A percentile compares a stretch with the other conserved stretches of the same genome.
Evolutionary conservation across 1,140 invertebrate species (phyloP).

Genomic region (Drosophila paulistorum): DNA sequence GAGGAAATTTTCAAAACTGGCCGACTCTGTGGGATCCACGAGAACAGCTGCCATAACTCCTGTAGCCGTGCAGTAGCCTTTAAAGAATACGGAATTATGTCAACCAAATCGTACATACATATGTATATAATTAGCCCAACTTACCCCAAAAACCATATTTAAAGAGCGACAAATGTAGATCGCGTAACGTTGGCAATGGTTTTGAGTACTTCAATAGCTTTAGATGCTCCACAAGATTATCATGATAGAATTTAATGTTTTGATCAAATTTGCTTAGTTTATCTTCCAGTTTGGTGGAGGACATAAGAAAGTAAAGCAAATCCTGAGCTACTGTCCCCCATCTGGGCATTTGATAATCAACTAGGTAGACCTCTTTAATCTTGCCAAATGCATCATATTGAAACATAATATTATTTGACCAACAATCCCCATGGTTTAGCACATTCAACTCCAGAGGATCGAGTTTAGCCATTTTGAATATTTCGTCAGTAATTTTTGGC

Average conservation of each 20-base stretch:
- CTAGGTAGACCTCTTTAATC: slow-evolving; percentile 65
- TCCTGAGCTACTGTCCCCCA: slow-evolving; percentile 66
- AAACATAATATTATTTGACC: slow-evolving; percentile 86
- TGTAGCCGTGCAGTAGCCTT: slow-evolving; percentile 54
- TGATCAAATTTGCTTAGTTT: slow-evolving; percentile 73
- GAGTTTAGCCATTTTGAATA: slow-evolving; percentile 32
- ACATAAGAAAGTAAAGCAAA: slow-evolving; percentile 63
- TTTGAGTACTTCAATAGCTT: slow-evolving; percentile 63
- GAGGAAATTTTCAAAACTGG: slow-evolving; percentile 61
- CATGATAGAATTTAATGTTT: slow-evolving; percentile 69
- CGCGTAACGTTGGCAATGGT: slow-evolving; percentile 52
- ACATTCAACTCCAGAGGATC: slow-evolving; percentile 85
- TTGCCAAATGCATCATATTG: slow-evolving; percentile 84
- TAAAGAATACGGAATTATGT: neutral
- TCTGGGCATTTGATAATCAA: slow-evolving; percentile 66
- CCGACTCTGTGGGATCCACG: slow-evolving; percentile 63
- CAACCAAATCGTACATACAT: neutral
- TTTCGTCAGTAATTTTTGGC: slow-evolving; percentile 26
- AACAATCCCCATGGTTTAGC: slow-evolving; percentile 86
- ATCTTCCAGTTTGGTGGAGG: slow-evolving; percentile 66
- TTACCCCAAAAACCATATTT: slow-evolving; percentile 63
- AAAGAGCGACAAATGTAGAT: slow-evolving; percentile 56
- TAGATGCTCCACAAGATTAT: slow-evolving; percentile 56
- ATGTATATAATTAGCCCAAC: neutral
- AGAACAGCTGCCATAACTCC: slow-evolving; percentile 69